Percentiles rank a stretch among this genome's conserved stretches.
Evolutionary conservation across 37 sponge, comb jelly and placozoan species (phyloP).

Genomic region (Petrosia ficiformis): DNA sequence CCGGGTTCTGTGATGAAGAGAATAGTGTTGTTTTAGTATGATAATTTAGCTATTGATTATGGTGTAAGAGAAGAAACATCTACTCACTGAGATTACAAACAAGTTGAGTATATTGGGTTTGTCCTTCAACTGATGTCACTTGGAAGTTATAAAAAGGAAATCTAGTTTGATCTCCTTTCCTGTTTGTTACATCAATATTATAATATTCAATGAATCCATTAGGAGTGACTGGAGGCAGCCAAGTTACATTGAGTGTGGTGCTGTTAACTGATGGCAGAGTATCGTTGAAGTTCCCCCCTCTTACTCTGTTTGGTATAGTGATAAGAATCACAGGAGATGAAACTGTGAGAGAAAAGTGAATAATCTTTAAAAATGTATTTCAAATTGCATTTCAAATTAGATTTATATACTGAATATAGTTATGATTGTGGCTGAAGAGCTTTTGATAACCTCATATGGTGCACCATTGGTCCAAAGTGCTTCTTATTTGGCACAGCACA

Average conservation of each 20-base stretch:
- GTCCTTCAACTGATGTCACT: too few relatives aligned
- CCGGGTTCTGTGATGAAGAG: background rate
- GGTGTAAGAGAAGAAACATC: too few relatives aligned
- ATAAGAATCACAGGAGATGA: background rate
- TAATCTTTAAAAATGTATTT: background rate
- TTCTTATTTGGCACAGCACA: too few relatives aligned
- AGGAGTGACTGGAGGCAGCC: conserved; percentile 35
- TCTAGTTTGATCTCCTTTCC: background rate
- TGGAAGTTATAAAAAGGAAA: background rate
- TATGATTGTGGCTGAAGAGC: too few relatives aligned
- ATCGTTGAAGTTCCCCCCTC: background rate
- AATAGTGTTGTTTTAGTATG: background rate
- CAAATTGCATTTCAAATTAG: too few relatives aligned
- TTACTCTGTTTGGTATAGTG: background rate
- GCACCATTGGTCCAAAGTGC: too few relatives aligned
- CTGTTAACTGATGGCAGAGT: background rate
- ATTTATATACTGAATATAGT: too few relatives aligned
- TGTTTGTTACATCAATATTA: background rate
- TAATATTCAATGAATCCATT: conserved; percentile 52
- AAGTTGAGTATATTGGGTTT: too few relatives aligned
- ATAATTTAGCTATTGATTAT: too few relatives aligned
- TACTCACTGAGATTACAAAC: too few relatives aligned
- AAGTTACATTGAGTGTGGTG: conserved; percentile 11
- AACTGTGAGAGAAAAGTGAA: background rate
- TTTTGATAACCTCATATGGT: too few relatives aligned